Conservation (phyloP, 2,113 vertebrate genomes). For the Calyptommatus sinebrachiatus region DNA sequence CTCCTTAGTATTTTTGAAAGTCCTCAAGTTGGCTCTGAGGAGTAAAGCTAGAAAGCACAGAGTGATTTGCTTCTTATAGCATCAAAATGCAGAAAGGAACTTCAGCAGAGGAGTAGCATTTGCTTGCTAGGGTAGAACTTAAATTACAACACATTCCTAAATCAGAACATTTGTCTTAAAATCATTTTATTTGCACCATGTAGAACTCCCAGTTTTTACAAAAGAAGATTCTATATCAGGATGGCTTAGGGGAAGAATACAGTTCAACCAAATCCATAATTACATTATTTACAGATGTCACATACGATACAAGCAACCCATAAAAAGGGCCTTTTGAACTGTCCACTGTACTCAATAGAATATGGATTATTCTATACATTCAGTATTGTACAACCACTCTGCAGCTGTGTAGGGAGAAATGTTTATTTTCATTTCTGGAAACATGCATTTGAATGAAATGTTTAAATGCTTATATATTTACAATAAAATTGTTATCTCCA, state of each 20-base stretch:
- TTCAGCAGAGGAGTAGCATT: not conserved
- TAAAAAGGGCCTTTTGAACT: not conserved
- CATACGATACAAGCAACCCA: not conserved
- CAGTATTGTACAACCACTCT: not conserved
- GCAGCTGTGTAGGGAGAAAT: not conserved
- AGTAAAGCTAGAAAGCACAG: no score
- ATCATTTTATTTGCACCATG: constrained; percentile 12
- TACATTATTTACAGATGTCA: not conserved
- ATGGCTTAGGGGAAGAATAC: not conserved
- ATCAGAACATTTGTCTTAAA: not conserved
- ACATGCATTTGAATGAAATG: not conserved
- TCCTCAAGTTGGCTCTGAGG: no score
- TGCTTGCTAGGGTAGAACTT: not conserved
- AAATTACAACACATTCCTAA: not conserved
- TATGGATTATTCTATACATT: not conserved
- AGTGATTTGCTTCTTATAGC: no score
- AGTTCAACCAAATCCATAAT: not conserved
- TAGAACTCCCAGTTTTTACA: constrained; percentile 18
- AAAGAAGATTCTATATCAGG: not conserved
- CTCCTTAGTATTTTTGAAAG: no score
- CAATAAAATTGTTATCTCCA: constrained; percentile 6
- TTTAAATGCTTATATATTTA: constrained; percentile 7
- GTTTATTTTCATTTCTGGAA: not conserved
- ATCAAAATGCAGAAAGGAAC: not conserved
- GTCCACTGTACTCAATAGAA: not conserved